Base-by-base conservation (phyloP, 1,140 invertebrate species). In the Hydropsyche tenuis region DNA sequence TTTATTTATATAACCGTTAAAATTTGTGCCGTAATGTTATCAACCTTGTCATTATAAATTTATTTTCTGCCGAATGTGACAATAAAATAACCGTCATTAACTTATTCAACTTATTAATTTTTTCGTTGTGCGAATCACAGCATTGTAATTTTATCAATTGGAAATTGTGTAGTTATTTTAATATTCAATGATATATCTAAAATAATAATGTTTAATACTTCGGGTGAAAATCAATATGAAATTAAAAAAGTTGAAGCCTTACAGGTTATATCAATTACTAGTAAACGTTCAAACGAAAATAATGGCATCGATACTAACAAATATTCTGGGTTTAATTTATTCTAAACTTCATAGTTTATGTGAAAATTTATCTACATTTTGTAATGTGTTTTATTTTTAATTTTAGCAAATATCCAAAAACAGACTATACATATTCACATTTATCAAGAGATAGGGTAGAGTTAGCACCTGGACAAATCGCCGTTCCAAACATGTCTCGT, bases 401-500 rank as follows among this genome's bases (percentile, higher is more conserved):
- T 85, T 82, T 7, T 81, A 91, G 89, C 80, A 90, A 90, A 80
- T 93, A 91, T 78, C 91, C 92, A 4, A 93, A 93, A 84, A 93
- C 92, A 75, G 92, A 93, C 83, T 94, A 92, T 81, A 93, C 92
- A 4, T 94, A 94, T 82, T 93, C 92, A 0, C 85, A 85, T 46
- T 80, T 88, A 45, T 93, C 92, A n/a, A 88, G 89, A 74, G 91
- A 91, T 83, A 88, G 92, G 18, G 89, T 91, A 73, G 91, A 92
- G 81, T 84, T 93, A 72, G 91, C 91, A 0, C 91, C 92, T 1
- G 92, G 92, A 20, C 86, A 92, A 72, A 85, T 93, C 72, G 90
- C 90, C 18, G 92, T 93, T 86, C 92, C 92, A 1, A 94, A 94
- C 80, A 93, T 94, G 92, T 93, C 92, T 0, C 87, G 92, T 14